These are phyloP conservation scores for Drosophila longiperda DNA, from an alignment of 2,888 invertebrate genomes.

Conservation along the genomic window DNA sequence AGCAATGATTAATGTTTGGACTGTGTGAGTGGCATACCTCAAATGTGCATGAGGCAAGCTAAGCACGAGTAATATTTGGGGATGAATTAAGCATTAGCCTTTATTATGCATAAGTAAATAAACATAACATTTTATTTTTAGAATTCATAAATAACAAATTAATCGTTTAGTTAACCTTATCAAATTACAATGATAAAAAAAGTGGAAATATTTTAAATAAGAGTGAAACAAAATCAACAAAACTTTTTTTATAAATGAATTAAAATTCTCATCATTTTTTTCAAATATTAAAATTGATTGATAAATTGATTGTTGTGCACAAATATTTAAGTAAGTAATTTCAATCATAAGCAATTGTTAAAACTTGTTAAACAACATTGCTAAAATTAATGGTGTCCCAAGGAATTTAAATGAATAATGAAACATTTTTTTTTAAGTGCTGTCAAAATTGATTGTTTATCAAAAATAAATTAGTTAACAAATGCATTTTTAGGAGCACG, in stretches of 20 bases:
- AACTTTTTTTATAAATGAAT: neutral
- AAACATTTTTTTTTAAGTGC: constrained; percentile 28
- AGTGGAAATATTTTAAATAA: neutral
- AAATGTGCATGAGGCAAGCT: constrained; percentile 19
- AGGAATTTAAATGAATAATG: constrained; percentile 16
- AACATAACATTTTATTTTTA: neutral
- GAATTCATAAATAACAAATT: constrained; percentile 16
- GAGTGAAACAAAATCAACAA: neutral
- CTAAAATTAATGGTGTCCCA: constrained; percentile 30
- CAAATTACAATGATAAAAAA: no score
- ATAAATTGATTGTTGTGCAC: neutral
- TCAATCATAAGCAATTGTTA: constrained; percentile 2
- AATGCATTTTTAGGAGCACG: constrained; percentile 39
- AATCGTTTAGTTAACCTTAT: neutral
- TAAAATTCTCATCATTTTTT: neutral
- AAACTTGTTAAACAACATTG: neutral
- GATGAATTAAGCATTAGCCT: neutral
- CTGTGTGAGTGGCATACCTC: constrained; percentile 64
- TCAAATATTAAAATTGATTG: neutral
- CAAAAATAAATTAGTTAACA: constrained; percentile 24
- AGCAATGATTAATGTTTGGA: constrained; percentile 62
- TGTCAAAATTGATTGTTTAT: constrained; percentile 39
- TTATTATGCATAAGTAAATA: neutral
- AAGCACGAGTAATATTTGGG: constrained; percentile 40
- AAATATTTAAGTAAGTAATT: neutral